phyloP scores from a whole-genome alignment of 2,888 invertebrate genomes.

The Liopterus haemorrhoidalis region DNA sequence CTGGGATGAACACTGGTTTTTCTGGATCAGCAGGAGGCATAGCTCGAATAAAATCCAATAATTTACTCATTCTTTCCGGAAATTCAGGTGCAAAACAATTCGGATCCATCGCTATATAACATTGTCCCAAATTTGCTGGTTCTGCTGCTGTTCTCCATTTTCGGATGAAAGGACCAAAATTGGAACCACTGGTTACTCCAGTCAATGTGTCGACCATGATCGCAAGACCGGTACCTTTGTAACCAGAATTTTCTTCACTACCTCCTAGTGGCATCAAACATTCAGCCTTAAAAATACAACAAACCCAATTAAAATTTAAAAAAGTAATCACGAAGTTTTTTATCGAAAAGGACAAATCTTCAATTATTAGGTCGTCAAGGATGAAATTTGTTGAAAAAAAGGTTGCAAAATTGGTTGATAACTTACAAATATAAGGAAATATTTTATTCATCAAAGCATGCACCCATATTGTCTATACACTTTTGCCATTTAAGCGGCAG shows the following conservation, averaged over 20 bases:
- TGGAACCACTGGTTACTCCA: conserved; percentile 64
- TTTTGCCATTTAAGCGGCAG: too few species aligned
- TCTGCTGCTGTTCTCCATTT: conserved; percentile 61
- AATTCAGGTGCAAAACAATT: conserved; percentile 69
- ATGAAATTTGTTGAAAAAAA: too few species aligned
- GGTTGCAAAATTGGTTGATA: too few species aligned
- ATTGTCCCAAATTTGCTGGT: conserved; percentile 73
- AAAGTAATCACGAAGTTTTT: too few species aligned
- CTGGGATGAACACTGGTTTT: too few species aligned
- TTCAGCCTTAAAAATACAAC: background rate
- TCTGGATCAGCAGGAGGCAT: too few species aligned
- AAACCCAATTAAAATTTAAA: too few species aligned
- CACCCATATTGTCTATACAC: too few species aligned
- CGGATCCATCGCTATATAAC: conserved; percentile 77
- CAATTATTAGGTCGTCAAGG: too few species aligned
- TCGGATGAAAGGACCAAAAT: conserved; percentile 67
- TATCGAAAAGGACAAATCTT: too few species aligned
- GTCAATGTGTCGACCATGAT: conserved; percentile 79
- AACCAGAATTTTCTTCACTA: conserved; percentile 65
- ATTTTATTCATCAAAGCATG: too few species aligned
- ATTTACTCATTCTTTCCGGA: conserved; percentile 59
- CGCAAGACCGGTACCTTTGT: conserved; percentile 83
- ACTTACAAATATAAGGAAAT: too few species aligned
- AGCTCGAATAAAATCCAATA: conserved; percentile 60
- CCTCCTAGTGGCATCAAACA: conserved; percentile 68